Base-by-base conservation (phyloP, 2,797 vertebrate genomes). In the Mallotus villosus region DNA sequence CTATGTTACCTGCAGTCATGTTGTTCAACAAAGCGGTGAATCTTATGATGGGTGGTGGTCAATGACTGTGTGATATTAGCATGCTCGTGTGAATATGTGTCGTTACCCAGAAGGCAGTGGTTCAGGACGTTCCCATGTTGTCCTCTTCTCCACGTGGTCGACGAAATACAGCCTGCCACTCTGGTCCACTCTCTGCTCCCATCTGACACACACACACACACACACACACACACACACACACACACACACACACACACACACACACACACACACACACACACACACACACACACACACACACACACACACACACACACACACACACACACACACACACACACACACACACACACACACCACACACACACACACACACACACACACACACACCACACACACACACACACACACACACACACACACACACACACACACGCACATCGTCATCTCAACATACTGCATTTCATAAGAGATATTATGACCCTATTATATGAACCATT, bases 101-200 rank as follows among this genome's bases (percentile, higher is more conserved):
- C 24, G 73, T 93, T 91, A 99, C 98, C 97, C 96, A 74, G 95
- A 90, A 68, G 98, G 97, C 80, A 99, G 92, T 49, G 97, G 94
- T 74, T 99, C 97, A 27, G 98, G 98, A 1, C 96, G 94, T 85
- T 99, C 98, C 98, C 98, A 99, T 0, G 96, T 95, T 24, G 98
- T 99, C 91, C 95, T 94, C 91, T 99, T 99, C 82, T 97, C 97
- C 84, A 99, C 94, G 12, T 99, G 98, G 92, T 99, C 98, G 58
- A 99, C 97, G 60, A 94, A 99, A 86, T 99, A 99, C 58, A 98
- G 70, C 74, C 97, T 92, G 34, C 98, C 96, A 0, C 94, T 95
- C 71, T 93, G 96, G 88, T 99, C 96, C 78, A 98, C 90, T 85
- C 97, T 94, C 91, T 99, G 97, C 84, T 99, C 98, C 97, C 98